phyloP scores from a whole-genome alignment of 2,113 vertebrate genomes.

The Centropus unirufus region DNA sequence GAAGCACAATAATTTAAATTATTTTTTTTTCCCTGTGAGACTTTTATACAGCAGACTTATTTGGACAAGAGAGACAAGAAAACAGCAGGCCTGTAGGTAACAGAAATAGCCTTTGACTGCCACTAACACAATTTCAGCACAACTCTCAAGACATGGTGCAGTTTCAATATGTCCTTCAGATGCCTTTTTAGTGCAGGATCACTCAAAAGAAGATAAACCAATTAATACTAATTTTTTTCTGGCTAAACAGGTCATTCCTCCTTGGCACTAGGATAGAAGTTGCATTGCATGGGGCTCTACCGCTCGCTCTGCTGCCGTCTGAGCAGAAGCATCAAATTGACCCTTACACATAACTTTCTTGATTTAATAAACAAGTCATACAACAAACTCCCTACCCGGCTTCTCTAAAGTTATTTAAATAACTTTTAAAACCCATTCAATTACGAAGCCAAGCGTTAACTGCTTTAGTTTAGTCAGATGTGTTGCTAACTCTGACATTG shows the following conservation, averaged over 20 bases:
- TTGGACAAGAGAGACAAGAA: not conserved
- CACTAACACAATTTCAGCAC: not conserved
- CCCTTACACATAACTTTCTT: not conserved
- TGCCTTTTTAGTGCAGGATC: not conserved
- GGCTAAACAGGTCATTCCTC: not conserved
- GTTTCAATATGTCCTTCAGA: not conserved
- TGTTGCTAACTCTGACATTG: not conserved
- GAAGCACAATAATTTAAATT: not conserved
- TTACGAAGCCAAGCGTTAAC: not conserved
- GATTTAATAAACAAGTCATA: not conserved
- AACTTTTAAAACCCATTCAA: not conserved
- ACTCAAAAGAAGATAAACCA: not conserved
- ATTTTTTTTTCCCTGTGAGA: fast-evolving
- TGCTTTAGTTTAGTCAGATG: not conserved
- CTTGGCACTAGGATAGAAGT: not conserved
- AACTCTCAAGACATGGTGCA: not conserved
- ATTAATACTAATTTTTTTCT: not conserved
- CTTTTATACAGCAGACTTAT: not conserved
- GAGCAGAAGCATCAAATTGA: not conserved
- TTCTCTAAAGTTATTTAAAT: not conserved
- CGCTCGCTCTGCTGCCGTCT: not conserved
- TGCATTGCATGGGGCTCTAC: not conserved
- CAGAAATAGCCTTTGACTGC: not conserved
- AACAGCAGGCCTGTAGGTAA: not conserved
- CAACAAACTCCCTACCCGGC: not conserved